Evolutionary conservation across 2,888 invertebrate genomes (phyloP).

Genomic region (Ernsta delagoae): DNA sequence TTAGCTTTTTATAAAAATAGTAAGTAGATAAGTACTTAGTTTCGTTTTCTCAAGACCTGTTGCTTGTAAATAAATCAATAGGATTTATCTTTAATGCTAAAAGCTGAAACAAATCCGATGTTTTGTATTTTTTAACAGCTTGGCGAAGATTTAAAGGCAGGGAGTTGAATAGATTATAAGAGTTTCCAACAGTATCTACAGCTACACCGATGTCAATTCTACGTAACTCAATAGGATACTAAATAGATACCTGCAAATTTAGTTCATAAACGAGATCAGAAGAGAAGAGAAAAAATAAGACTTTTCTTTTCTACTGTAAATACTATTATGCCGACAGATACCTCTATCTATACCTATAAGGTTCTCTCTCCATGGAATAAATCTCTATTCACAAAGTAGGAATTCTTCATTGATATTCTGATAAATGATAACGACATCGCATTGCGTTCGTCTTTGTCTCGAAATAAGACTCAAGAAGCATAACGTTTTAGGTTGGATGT

Average conservation of each 20-base stretch:
- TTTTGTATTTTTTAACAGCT: slow-evolving; percentile 9
- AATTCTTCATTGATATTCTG: slow-evolving; percentile 9
- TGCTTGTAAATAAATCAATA: slow-evolving; percentile 16
- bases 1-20: too few species aligned
- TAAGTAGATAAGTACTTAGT: too few species aligned
- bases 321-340: not conserved
- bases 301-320: not conserved
- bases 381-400: slow-evolving; percentile 9
- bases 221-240: not conserved
- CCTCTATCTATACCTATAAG: too few species aligned
- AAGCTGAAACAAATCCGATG: slow-evolving; percentile 13
- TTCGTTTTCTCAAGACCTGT: not conserved
- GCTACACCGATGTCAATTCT: too few species aligned
- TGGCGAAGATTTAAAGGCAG: not conserved
- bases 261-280: too few species aligned
- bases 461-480: slow-evolving; percentile 3
- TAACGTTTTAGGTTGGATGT: too few species aligned
- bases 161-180: slow-evolving; percentile 8
- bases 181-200: not conserved
- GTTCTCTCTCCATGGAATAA: slow-evolving; percentile 1
- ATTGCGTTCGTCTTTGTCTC: slow-evolving; percentile 3
- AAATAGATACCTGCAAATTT: too few species aligned
- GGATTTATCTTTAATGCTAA: slow-evolving; percentile 12
- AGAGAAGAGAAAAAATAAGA: not conserved
- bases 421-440: slow-evolving; percentile 13